These are phyloP conservation scores for Latrodectus hesperus DNA, from an alignment of 2,888 invertebrate genomes.

Conservation along the genomic window DNA sequence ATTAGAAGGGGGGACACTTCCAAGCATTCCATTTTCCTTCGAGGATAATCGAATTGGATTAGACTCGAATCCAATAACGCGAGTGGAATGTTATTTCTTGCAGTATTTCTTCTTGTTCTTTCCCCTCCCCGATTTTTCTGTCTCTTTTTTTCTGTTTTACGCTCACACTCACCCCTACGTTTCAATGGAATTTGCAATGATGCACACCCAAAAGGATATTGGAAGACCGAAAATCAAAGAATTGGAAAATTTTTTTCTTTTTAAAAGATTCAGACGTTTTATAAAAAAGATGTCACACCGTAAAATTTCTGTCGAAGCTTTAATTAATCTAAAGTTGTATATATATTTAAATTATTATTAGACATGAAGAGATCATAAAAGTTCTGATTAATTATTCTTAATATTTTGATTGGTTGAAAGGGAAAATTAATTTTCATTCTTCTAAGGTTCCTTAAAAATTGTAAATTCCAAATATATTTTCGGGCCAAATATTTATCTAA, in stretches of 20 bases:
- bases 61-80: slow-evolving; percentile 59
- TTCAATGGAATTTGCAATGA: slow-evolving; percentile 10
- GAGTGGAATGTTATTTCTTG: slow-evolving; percentile 52
- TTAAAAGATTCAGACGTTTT: not conserved
- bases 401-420: too few relatives aligned
- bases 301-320: too few relatives aligned
- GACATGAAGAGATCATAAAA: too few relatives aligned
- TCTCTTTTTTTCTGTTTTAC: not conserved
- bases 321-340: too few relatives aligned
- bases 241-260: not conserved
- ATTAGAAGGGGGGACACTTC: slow-evolving; percentile 25
- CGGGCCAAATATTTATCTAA: too few relatives aligned
- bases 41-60: slow-evolving; percentile 65
- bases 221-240: not conserved
- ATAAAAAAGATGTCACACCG: not conserved
- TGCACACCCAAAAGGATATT: slow-evolving; percentile 9
- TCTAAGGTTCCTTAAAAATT: too few relatives aligned
- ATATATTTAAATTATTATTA: too few relatives aligned
- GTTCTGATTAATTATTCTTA: too few relatives aligned
- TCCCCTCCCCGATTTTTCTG: not conserved
- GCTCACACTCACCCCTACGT: not conserved
- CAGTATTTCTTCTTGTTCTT: not conserved
- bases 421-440: too few relatives aligned
- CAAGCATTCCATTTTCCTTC: slow-evolving; percentile 53
- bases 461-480: too few relatives aligned